Evolutionary conservation across 2,888 invertebrate species (phyloP).

Genomic region (Alentia gelatinosa): DNA sequence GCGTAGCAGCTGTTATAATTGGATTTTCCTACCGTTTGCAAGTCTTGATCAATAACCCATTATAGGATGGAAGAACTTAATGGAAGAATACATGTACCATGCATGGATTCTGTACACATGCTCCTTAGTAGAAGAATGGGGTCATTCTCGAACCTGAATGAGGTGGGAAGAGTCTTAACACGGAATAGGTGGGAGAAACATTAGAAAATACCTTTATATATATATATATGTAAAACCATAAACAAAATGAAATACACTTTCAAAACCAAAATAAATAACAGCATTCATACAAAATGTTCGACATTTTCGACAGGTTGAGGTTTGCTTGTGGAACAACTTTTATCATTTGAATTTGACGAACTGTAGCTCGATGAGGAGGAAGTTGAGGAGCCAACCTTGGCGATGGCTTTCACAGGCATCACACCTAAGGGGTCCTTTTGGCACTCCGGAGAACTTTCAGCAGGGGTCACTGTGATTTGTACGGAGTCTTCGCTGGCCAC

Average conservation of each 20-base stretch:
- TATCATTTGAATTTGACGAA: neutral
- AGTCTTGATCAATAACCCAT: neutral
- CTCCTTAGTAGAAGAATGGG: neutral
- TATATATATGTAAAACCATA: neutral
- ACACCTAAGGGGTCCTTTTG: constrained; percentile 28
- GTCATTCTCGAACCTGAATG: neutral
- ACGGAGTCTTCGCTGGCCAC: neutral
- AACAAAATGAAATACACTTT: neutral
- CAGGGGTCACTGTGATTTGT: neutral
- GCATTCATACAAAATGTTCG: constrained; percentile 15
- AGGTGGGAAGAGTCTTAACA: neutral
- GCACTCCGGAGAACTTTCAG: neutral
- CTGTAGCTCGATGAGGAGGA: neutral
- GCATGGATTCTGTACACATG: neutral
- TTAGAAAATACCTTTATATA: neutral
- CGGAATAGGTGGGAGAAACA: neutral
- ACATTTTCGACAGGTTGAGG: neutral
- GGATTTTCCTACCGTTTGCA: neutral
- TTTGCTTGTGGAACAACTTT: neutral
- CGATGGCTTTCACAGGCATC: neutral
- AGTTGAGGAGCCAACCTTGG: neutral
- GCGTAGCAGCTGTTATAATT: neutral
- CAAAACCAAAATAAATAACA: neutral
- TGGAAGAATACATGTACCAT: neutral
- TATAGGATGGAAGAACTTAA: neutral